Evolutionary conservation across 2,888 invertebrate genomes (phyloP), one percentile per base, ranked within the genome.

Genomic region (Pristionchus mayeri): DNA sequence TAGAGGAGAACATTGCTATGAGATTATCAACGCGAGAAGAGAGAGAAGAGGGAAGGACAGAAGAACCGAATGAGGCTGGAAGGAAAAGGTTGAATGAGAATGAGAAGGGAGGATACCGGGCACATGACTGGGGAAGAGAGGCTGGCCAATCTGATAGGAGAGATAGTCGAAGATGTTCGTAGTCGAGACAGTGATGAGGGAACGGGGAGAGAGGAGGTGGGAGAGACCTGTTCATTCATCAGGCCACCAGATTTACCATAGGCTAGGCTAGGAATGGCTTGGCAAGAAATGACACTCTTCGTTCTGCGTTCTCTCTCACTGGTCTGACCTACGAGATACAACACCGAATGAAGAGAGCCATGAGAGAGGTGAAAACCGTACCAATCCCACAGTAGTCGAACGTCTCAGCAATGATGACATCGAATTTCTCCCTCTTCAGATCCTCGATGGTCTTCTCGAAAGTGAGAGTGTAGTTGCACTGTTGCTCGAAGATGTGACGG

Each of bases 191-290:
- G 60, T 50, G n/a, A 81, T 50, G 24, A 81, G 60, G 1, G 81
- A 54, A 16, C 50, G 30, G 27, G 81, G 60, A 27, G 30, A 18
- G 16, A 81, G 24, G 57, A 81, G 40, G 21, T 81, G 81, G 21
- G 57, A 57, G 60, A 81, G 30, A 18, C 81, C 81, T 81, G 81
- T n/a, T n/a, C n/a, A n/a, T n/a, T n/a, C n/a, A n/a, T n/a, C n/a
- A n/a, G n/a, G n/a, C n/a, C n/a, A n/a, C n/a, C n/a, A n/a, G n/a
- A n/a, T n/a, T n/a, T n/a, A n/a, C n/a, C n/a, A n/a, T n/a, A n/a
- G n/a, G n/a, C n/a, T n/a, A n/a, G n/a, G n/a, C n/a, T n/a, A n/a
- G n/a, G n/a, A n/a, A n/a, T n/a, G n/a, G n/a, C n/a, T n/a, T n/a
- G n/a, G n/a, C n/a, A n/a, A n/a, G n/a, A n/a, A n/a, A n/a, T n/a